Conservation (phyloP, 2,888 invertebrate genomes). For the Andrena hattorfiana region DNA sequence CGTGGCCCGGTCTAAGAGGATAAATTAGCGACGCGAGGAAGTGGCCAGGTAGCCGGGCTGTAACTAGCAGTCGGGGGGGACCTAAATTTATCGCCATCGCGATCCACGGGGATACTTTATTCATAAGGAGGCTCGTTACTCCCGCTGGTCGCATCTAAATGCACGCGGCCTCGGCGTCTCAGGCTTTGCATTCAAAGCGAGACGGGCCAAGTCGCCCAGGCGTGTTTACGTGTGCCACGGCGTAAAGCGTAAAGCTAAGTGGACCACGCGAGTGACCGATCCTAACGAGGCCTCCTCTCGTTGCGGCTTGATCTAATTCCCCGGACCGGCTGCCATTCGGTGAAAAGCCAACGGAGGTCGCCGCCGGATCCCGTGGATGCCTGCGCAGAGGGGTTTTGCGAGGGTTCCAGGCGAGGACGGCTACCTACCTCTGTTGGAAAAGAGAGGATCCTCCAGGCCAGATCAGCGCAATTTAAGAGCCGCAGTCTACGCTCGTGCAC, state of each 20-base stretch:
- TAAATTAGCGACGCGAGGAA: slow-evolving; percentile 11
- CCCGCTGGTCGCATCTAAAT: slow-evolving; percentile 33
- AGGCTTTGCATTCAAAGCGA: slow-evolving; percentile 47
- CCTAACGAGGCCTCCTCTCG: slow-evolving; percentile 57
- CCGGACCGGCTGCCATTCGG: slow-evolving; percentile 37
- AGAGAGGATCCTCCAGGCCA: slow-evolving; percentile 16
- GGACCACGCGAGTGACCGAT: slow-evolving; percentile 51
- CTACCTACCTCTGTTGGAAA: neutral
- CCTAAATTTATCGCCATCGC: slow-evolving; percentile 10
- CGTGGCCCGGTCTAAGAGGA: neutral
- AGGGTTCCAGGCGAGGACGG: slow-evolving; percentile 15
- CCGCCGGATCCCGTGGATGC: slow-evolving; percentile 4
- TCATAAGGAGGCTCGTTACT: slow-evolving; percentile 48
- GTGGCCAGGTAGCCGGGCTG: neutral
- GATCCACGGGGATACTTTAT: slow-evolving; percentile 5
- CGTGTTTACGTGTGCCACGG: slow-evolving; percentile 39
- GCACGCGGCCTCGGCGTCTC: slow-evolving; percentile 1
- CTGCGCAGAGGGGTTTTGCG: slow-evolving; percentile 6
- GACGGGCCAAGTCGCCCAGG: slow-evolving; percentile 33
- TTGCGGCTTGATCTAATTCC: slow-evolving; percentile 58
- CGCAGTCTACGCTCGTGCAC: slow-evolving; percentile 64
- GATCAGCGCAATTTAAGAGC: slow-evolving; percentile 71
- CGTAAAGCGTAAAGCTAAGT: slow-evolving; percentile 32
- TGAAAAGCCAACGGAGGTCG: slow-evolving; percentile 25
- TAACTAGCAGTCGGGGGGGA: neutral